These are phyloP conservation scores for Ectemnius cavifrons DNA, from an alignment of 2,888 invertebrate genomes.

Conservation along the genomic window DNA sequence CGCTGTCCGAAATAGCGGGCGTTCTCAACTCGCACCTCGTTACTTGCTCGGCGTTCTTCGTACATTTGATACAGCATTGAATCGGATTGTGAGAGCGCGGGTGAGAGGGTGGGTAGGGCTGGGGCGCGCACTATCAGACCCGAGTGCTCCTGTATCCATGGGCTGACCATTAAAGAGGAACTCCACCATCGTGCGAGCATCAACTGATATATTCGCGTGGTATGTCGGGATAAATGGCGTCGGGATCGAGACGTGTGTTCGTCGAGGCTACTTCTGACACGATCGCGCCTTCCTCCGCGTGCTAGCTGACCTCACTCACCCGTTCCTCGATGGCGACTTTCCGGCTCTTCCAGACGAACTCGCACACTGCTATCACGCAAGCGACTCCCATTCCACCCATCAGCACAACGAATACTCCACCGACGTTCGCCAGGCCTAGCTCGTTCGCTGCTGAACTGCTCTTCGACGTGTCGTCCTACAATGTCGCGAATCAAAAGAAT, in stretches of 20 bases:
- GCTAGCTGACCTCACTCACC: slow-evolving; percentile 81
- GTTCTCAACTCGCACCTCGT: too few species aligned
- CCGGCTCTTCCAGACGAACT: slow-evolving; percentile 97
- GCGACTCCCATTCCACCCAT: slow-evolving; percentile 96
- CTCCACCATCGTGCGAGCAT: slow-evolving; percentile 72
- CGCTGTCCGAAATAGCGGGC: too few species aligned
- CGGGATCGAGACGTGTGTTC: slow-evolving; percentile 67
- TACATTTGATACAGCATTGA: not conserved
- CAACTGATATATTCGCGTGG: slow-evolving; percentile 73
- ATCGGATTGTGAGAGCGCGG: not conserved
- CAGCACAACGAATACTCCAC: slow-evolving; percentile 97
- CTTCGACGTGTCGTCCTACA: slow-evolving; percentile 90
- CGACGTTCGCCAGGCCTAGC: slow-evolving; percentile 95
- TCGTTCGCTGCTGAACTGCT: slow-evolving; percentile 92
- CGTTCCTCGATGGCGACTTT: slow-evolving; percentile 95
- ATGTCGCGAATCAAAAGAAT: not conserved
- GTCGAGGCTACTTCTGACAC: slow-evolving; percentile 55
- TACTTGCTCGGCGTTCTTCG: slow-evolving; percentile 3
- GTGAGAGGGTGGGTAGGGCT: too few species aligned
- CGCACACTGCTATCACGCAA: slow-evolving; percentile 95
- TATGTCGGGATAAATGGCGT: slow-evolving; percentile 70
- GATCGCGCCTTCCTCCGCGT: slow-evolving; percentile 61
- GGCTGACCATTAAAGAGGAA: slow-evolving; percentile 72
- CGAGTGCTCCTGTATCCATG: slow-evolving; percentile 64
- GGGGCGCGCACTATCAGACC: slow-evolving; percentile 61